Percentiles rank a stretch among this genome's conserved stretches.
Evolutionary conservation across 1,140 invertebrate genomes (phyloP).

Genomic region (Drosophila pandora): DNA sequence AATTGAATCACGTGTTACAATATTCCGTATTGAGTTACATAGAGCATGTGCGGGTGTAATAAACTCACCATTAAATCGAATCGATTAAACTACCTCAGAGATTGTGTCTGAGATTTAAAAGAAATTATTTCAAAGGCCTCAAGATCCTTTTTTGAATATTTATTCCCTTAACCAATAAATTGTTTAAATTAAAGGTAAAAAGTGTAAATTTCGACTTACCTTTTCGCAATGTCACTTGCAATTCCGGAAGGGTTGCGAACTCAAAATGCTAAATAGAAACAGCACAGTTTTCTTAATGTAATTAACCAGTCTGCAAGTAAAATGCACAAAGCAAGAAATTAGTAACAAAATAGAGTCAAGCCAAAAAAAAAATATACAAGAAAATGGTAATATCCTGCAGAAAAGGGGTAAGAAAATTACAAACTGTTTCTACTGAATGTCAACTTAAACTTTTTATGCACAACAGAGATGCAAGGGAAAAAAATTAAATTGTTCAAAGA

Average conservation of each 20-base stretch:
- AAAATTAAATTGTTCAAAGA: conserved; percentile 14
- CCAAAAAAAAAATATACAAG: conserved; percentile 15
- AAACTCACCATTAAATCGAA: conserved; percentile 45
- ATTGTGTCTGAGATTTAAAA: background rate
- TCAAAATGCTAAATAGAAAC: conserved; percentile 61
- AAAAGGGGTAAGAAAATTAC: conserved; percentile 69
- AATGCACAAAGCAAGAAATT: conserved; percentile 53
- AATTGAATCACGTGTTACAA: conserved; percentile 81
- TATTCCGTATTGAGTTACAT: conserved; percentile 56
- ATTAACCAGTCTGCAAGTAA: conserved; percentile 74
- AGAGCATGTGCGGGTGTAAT: conserved; percentile 26
- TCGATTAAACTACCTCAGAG: conserved; percentile 20
- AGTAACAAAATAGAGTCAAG: conserved; percentile 35
- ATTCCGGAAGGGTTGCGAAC: conserved; percentile 25
- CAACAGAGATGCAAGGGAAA: conserved; percentile 36
- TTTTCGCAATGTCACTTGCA: conserved; percentile 21
- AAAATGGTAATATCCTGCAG: conserved; percentile 30
- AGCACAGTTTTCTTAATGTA: conserved; percentile 61
- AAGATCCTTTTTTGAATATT: background rate
- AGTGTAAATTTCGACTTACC: conserved; percentile 9
- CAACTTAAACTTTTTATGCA: conserved; percentile 78
- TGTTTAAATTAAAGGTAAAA: conserved; percentile 4
- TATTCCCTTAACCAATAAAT: background rate
- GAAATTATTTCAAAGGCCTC: background rate
- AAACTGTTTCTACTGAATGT: conserved; percentile 76